Percentiles rank a stretch among this genome's conserved stretches.
Evolutionary conservation across 2,888 invertebrate species (phyloP).

Genomic region (Tachina fera): DNA sequence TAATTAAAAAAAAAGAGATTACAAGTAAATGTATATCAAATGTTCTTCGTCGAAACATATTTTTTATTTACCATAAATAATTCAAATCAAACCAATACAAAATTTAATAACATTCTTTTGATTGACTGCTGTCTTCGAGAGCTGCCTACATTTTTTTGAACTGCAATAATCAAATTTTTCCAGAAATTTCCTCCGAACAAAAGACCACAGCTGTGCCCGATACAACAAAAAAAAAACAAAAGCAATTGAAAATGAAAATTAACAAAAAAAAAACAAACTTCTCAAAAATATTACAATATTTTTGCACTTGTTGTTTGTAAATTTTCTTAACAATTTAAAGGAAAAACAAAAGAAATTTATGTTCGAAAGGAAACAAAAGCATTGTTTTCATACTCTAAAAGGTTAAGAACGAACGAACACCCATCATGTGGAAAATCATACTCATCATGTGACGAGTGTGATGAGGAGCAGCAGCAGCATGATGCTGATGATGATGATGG

Average conservation of each 20-base stretch:
- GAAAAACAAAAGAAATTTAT: slow-evolving; percentile 40
- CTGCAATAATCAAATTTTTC: slow-evolving; percentile 40
- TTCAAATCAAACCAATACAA: slow-evolving; percentile 10
- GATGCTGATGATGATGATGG: slow-evolving; percentile 21
- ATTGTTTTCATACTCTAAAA: not conserved
- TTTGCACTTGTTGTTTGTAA: slow-evolving; percentile 58
- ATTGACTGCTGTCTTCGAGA: slow-evolving; percentile 47
- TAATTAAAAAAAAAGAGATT: not conserved
- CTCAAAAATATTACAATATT: slow-evolving; percentile 34
- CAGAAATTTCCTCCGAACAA: slow-evolving; percentile 14
- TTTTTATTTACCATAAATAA: slow-evolving; percentile 45
- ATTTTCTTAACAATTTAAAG: slow-evolving; percentile 11
- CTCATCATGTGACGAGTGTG: slow-evolving; percentile 8
- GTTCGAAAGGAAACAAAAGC: not conserved
- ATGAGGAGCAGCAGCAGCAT: slow-evolving; percentile 21
- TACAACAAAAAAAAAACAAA: not conserved
- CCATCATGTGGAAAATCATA: slow-evolving; percentile 44
- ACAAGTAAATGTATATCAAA: not conserved
- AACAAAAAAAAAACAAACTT: slow-evolving; percentile 4
- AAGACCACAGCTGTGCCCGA: slow-evolving; percentile 43
- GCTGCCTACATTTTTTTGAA: slow-evolving; percentile 2
- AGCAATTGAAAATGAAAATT: slow-evolving; percentile 1
- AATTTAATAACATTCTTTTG: slow-evolving; percentile 39
- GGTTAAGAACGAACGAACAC: slow-evolving; percentile 47
- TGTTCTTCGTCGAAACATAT: not conserved